A percentile compares a stretch with the other conserved stretches of the same genome.
Conservation (phyloP, 2,797 vertebrate species). For the Falco novaeseelandiae region DNA sequence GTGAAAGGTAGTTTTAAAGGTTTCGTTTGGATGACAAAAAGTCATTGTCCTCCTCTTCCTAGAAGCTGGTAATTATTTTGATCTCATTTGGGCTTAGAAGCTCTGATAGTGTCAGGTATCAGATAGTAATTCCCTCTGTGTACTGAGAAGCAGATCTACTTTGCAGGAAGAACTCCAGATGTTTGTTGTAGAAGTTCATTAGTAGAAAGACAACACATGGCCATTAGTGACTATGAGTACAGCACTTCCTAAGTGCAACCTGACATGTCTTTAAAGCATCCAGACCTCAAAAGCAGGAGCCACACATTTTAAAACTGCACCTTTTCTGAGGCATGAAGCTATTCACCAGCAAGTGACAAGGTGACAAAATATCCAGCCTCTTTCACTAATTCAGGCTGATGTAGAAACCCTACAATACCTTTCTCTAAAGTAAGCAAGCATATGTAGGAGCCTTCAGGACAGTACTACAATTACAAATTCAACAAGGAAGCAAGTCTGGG, state of each 20-base stretch:
- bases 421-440: not conserved
- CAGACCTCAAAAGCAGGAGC: not conserved
- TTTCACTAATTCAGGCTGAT: not conserved
- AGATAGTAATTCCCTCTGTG: not conserved
- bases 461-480: not conserved
- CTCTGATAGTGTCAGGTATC: not conserved
- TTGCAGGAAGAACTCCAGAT: constrained; percentile 27
- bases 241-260: not conserved
- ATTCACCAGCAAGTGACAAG: not conserved
- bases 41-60: constrained; percentile 32
- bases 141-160: not conserved
- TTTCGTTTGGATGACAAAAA: constrained; percentile 20
- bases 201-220: not conserved
- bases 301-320: not conserved
- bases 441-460: not conserved
- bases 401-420: not conserved
- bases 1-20: constrained; percentile 6
- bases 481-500: not conserved
- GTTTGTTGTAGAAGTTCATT: not conserved
- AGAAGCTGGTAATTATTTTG: not conserved
- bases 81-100: not conserved
- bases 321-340: not conserved
- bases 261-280: not conserved
- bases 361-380: not conserved
- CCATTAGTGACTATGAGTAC: not conserved